Evolutionary conservation across 1,140 invertebrate species (phyloP), one percentile per base, ranked within the genome.

Genomic region (Stratiolaelaps scimitus): DNA sequence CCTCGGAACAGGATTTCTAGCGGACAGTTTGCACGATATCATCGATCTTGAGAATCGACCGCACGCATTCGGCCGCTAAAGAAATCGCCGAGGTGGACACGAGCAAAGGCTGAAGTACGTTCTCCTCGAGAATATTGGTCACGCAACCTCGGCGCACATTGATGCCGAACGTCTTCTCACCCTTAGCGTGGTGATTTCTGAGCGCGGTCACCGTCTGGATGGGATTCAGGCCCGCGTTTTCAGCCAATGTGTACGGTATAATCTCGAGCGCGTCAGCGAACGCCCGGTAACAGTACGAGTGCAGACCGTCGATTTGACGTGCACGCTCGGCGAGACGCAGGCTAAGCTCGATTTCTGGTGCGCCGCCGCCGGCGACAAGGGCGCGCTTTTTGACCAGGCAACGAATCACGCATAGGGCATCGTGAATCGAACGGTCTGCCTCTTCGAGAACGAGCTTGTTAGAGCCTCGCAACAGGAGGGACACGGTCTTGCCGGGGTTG

Each of bases 211-310:
- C 94, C 0, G 94, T 98, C 60, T 87, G 77, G 74, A 99, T 97
- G 0, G 96, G 87, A 78, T 95, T 98, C 1, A 99, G 79, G n/a
- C 96, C 95, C 28, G 95, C 94, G 77, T 99, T 99, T 79, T 99
- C 96, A n/a, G 96, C 92, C 65, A 99, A 79, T 2, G 96, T 99
- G 64, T 86, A 94, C 1, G 96, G 96, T 74, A 99, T 89, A 2
- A 98, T 85, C 79, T 98, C 93, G 26, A 99, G 78, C 1, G 95
- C 92, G 75, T 96, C 88, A 7, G 94, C 92, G 80, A 90, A 99
- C 1, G 90, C 92, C 69, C 87, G 82, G 69, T 78, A 77, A 73
- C 94, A 98, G 75, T 97, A 97, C 60, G 93, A 88, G 75, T 96
- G 88, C 47, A 93, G 85, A 60, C 94, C 95, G 44, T 84, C 83